phyloP scores from a whole-genome alignment of 1,140 invertebrate species.

The Orchesella cincta region DNA sequence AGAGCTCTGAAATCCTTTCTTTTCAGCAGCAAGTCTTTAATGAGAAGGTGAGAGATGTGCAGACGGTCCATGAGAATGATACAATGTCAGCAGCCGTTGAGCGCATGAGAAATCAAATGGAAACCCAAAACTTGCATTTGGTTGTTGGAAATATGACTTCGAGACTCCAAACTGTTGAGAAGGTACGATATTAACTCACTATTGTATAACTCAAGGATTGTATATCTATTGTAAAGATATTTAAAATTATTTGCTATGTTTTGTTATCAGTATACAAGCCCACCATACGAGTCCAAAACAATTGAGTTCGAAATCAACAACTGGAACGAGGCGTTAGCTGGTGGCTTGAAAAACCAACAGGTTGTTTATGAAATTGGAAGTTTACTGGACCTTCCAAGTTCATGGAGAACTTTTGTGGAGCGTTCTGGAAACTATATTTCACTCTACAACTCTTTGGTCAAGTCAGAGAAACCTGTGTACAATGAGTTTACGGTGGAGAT shows the following conservation, averaged over 20 bases:
- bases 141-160: conserved; percentile 35
- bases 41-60: conserved; percentile 31
- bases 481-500: conserved; percentile 36
- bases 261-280: conserved; percentile 35
- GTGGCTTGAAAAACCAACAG: conserved; percentile 35
- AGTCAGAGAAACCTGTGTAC: conserved; percentile 21
- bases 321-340: conserved; percentile 33
- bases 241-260: too few species aligned
- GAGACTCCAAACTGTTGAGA: conserved; percentile 29
- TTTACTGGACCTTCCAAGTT: conserved; percentile 29
- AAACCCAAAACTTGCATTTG: conserved; percentile 31
- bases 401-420: conserved; percentile 37
- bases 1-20: conserved; percentile 38
- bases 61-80: conserved; percentile 41
- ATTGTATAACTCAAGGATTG: too few species aligned
- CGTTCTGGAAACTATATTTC: conserved; percentile 32
- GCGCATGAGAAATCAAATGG: conserved; percentile 32
- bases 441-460: conserved; percentile 32
- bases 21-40: conserved; percentile 37
- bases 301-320: conserved; percentile 40
- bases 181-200: conserved; percentile 34
- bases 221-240: too few species aligned
- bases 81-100: conserved; percentile 30
- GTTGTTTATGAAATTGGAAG: conserved; percentile 35
- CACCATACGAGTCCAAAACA: conserved; percentile 33